Base-by-base conservation (phyloP, 2,888 invertebrate genomes). In the Erebia aethiops region DNA sequence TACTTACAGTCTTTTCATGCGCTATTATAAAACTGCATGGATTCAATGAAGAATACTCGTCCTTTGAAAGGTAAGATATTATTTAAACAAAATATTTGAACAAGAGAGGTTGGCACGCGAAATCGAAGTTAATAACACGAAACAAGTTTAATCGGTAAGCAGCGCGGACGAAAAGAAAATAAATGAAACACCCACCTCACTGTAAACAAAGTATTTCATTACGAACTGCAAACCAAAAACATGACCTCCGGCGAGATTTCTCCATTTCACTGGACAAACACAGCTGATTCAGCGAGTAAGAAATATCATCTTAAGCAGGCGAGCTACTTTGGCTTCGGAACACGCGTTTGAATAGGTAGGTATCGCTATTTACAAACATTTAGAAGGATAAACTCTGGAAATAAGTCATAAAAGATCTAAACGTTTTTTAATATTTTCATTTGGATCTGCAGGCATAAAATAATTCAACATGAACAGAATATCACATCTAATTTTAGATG, bases 121-220 rank as follows among this genome's bases (percentile, higher is more conserved):
- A 74, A 75, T 77, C 73, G 74, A 77, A 77, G 77, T 76, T 77
- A 75, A 77, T 77, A 76, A 75, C 74, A 72, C 69, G 73, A 77
- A 74, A 69, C 79, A 80, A 84, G 80, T 81, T 81, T 80, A 81
- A 81, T 76, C 79, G 78, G 77, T 78, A 76, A 76, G 77, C 76
- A 76, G 72, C 77, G 77, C 78, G 79, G 67, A 68, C 76, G 76
- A 75, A 77, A 84, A 78, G 78, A 82, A 86, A 88, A 87, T 86
- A 88, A 88, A 82, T 77, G 76, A 83, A 89, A 88, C 87, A 87
- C 86, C 88, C 84, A 84, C 81, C 75, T 79, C 81, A 67, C 18
- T 54, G 81, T 83, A 82, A 85, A 84, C 81, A 82, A 87, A 87
- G 85, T 87, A 87, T 90, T 90, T 88, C 87, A 89, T 89, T 89